Base-by-base conservation (phyloP, 2,113 vertebrate species). In the Rhinopomastus cyanomelas region DNA sequence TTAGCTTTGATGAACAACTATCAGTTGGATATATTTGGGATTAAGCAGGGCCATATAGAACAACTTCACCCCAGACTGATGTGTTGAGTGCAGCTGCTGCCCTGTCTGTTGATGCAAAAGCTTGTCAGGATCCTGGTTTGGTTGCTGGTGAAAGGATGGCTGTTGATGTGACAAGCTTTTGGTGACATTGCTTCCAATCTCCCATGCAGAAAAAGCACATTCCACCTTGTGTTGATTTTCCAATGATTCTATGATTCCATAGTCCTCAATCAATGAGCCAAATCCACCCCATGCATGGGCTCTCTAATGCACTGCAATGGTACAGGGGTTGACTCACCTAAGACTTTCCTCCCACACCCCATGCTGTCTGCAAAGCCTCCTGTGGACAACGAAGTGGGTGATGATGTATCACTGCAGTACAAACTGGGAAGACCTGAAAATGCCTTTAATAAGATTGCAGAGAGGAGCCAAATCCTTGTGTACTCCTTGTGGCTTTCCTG, bases 401-500 rank as follows among this genome's bases (percentile, higher is more conserved):
- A 52, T 29, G 72, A 53, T 19, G 37, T 29, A 36, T 56, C 11
- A 37, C 77, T n/a, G 59, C 76, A 56, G 76, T 23, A 37, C 37
- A 62, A 42, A 11, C 77, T 52, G 61, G 44, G 68, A 73, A 86
- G 80, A 74, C 80, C 80, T 59, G 44, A 68, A 67, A 65, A 37
- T 42, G 72, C 55, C 55, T 82, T 68, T 77, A 68, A 73, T 59
- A 55, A 8, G 51, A 78, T 34, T 11, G 3, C 4, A 1, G 44
- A 86, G 61, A 11, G 30, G 32, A 78, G 91, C 82, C 87, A 92
- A 29, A 29, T 86, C 55, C 66, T 66, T 82, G 82, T 82, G 67
- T 87, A 79, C 55, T 82, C 13, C 4, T 34, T 8, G 12, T 1
- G 8, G 66, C 82, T 82, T 82, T 86, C 72, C 67, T 90, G 91